These are phyloP conservation scores for Pegoplata infirma DNA, from an alignment of 2,888 invertebrate genomes.

Conservation along the genomic window DNA sequence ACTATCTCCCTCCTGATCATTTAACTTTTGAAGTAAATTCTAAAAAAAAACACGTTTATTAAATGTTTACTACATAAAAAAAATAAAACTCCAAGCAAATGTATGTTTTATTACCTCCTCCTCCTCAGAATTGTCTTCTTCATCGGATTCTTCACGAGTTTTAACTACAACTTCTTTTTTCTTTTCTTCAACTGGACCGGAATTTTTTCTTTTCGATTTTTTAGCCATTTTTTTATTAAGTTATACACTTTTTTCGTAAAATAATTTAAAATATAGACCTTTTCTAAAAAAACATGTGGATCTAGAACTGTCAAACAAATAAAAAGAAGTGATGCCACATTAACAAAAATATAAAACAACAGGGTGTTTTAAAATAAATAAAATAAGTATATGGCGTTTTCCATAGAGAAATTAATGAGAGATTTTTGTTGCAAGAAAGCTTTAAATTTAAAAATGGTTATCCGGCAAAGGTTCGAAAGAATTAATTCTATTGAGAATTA, in stretches of 20 bases:
- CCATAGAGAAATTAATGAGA: too few species aligned
- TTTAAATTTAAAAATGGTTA: too few species aligned
- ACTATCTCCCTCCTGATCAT: slow-evolving; percentile 77
- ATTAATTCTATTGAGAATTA: too few species aligned
- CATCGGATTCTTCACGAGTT: slow-evolving; percentile 10
- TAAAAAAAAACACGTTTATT: slow-evolving; percentile 56
- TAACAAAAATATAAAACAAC: not conserved
- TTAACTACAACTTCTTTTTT: slow-evolving; percentile 30
- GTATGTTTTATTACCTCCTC: slow-evolving; percentile 24
- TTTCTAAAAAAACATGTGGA: not conserved
- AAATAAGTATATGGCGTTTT: not conserved
- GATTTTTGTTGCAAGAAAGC: too few species aligned
- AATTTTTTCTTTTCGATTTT: slow-evolving; percentile 60
- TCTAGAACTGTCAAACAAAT: slow-evolving; percentile 22
- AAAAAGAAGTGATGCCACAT: slow-evolving; percentile 28
- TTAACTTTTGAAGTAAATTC: slow-evolving; percentile 72
- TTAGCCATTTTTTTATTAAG: slow-evolving; percentile 55
- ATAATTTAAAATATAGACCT: not conserved
- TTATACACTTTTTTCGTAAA: not conserved
- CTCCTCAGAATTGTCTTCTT: slow-evolving; percentile 8
- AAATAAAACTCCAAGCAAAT: not conserved
- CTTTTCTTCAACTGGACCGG: slow-evolving; percentile 7
- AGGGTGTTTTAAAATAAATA: slow-evolving; percentile 4
- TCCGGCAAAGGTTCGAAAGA: too few species aligned
- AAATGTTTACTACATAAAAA: not conserved